These are phyloP conservation scores for Nesidiocoris tenuis DNA, from an alignment of 2,888 invertebrate genomes.

Conservation along the genomic window DNA sequence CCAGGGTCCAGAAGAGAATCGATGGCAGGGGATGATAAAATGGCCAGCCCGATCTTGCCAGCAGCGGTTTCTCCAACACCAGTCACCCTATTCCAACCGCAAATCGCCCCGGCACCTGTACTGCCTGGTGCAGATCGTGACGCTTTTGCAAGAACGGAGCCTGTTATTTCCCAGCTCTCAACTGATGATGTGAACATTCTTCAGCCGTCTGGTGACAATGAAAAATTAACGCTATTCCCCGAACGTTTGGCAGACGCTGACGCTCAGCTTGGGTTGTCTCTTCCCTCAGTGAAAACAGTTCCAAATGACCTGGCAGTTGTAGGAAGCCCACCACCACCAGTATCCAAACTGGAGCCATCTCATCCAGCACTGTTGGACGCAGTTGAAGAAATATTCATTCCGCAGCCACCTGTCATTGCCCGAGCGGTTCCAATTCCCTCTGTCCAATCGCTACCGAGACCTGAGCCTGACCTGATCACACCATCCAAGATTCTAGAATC, in stretches of 20 bases:
- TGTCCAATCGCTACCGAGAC: background rate
- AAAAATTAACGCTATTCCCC: too few species aligned
- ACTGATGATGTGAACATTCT: background rate
- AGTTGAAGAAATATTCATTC: constrained; percentile 20
- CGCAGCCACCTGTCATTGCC: constrained; percentile 21
- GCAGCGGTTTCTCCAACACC: too few species aligned
- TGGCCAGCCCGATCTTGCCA: background rate
- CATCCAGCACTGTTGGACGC: background rate
- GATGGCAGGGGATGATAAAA: background rate
- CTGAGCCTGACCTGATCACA: background rate
- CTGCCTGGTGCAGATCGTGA: background rate
- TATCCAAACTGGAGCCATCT: background rate
- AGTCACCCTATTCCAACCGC: background rate
- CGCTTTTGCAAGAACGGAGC: background rate
- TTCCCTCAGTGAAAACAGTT: too few species aligned
- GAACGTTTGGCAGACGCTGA: too few species aligned
- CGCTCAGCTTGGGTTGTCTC: too few species aligned
- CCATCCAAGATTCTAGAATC: background rate
- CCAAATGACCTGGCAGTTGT: too few species aligned
- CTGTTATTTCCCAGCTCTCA: background rate
- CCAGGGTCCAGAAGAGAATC: background rate
- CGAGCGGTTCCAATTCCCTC: constrained; percentile 3
- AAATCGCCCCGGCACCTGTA: background rate
- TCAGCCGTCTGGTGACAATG: background rate
- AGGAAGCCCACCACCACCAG: background rate